phyloP scores from a whole-genome alignment of 2,797 vertebrate species.

The Sitta carolinensis region DNA sequence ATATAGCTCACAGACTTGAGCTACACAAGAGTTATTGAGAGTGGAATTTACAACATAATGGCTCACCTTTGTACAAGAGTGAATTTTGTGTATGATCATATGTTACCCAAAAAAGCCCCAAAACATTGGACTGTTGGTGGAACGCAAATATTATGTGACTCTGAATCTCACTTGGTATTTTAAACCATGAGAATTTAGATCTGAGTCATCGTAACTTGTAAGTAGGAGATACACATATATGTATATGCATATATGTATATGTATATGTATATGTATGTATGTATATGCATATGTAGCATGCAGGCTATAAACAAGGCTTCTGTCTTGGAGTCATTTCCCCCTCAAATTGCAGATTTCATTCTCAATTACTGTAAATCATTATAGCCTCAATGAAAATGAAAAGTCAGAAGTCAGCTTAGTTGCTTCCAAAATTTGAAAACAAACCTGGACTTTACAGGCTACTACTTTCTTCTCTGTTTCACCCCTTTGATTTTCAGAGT shows the following conservation, averaged over 20 bases:
- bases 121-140: background rate
- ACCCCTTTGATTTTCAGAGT: background rate
- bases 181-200: conserved; percentile 30
- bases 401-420: background rate
- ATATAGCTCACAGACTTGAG: background rate
- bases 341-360: background rate
- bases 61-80: background rate
- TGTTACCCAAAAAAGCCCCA: background rate
- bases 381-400: background rate
- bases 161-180: conserved; percentile 35
- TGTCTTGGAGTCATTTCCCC: background rate
- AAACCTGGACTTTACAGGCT: background rate
- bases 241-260: too few species aligned
- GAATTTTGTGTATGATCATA: background rate
- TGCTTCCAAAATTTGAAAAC: background rate
- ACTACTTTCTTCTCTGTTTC: background rate
- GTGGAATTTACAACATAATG: background rate
- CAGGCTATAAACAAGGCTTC: background rate
- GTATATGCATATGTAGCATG: background rate
- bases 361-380: background rate
- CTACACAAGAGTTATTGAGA: background rate
- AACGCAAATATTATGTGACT: background rate
- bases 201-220: conserved; percentile 26
- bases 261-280: too few species aligned
- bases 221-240: background rate